Evolutionary conservation across 2,113 vertebrate genomes (phyloP), one percentile per base, ranked within the genome.

Genomic region (Callospermophilus lateralis): DNA sequence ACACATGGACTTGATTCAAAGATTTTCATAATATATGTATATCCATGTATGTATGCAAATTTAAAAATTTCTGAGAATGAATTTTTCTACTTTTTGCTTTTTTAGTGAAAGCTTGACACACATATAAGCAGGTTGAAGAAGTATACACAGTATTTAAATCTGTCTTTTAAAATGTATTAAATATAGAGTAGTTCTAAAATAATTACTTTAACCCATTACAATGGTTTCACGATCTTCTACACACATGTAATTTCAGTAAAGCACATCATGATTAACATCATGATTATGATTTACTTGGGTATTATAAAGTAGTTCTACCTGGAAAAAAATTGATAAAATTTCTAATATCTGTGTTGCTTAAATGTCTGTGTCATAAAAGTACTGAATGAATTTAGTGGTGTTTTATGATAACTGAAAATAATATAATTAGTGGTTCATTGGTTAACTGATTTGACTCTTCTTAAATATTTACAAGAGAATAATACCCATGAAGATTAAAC

Each of bases 131-230:
- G 34, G 53, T 53, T 76, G 37, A 89, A 94, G 84, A 96, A 30
- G 24, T 90, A 96, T 28, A 80, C 24, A 53, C 8, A 87, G 30
- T 89, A 83, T 72, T 94, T 22, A 97, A 92, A 95, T 30, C 4
- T 68, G 68, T 80, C 83, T 97, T 96, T 94, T 96, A 96, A 37
- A 95, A 80, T 79, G 8, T 78, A 58, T 76, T 74, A 90, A 94
- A 67, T 65, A 72, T 32, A 61, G 61, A 89, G 37, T 34, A 95
- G 17, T 89, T 77, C 77, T 93, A 58, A 96, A 97, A 92, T 73
- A 65, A 80, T 0, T 93, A 72, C 90, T 96, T 63, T 79, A 89
- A 93, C 32, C 26, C 93, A 61, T n/a, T 85, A 92, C 94, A 2
- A 93, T 88, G 32, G 61, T 93, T 28, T 74, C 85, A 92, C 0